Evolutionary conservation across 2,113 vertebrate genomes (phyloP), one percentile per base, ranked within the genome.

Genomic region (Myotis davidii): DNA sequence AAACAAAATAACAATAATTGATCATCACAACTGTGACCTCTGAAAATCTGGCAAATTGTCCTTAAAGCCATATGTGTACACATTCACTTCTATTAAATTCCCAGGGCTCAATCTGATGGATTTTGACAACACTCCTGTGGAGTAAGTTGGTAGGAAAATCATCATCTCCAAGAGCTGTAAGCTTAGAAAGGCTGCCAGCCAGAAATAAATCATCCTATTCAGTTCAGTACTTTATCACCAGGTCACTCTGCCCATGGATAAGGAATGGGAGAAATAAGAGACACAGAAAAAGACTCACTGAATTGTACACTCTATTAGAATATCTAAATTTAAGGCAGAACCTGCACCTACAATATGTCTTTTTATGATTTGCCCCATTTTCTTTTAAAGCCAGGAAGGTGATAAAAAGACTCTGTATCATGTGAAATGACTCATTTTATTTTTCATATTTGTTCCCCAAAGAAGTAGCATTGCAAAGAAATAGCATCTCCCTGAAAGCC

Each of bases 381-480:
- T 2, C 74, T 91, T 95, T 94, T 97, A 88, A 95, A 95, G 87
- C 79, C 94, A 87, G 77, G 95, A 90, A 92, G 97, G 90, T 97
- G 95, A 97, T 94, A 90, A 95, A 85, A 92, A 98, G 94, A 94
- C 83, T 93, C 81, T 97, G 61, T 89, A 97, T 88, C 97, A 98
- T 96, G 95, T 96, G 97, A 98, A 98, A 92, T 96, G 98, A 97
- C 95, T 96, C 25, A 74, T 83, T 97, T 98, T 98, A 97, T 98
- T 97, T 98, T 98, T 93, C 96, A 91, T 94, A 97, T 93, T 97
- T 96, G 97, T 97, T 97, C 90, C 92, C 93, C 94, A 96, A 98
- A 98, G 83, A 94, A 94, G 92, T 82, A 88, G 90, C 92, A 88
- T 27, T 96, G 96, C 86, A 95, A 98, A 98, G 90, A 98, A 98